A percentile compares a stretch with the other conserved stretches of the same genome.
Evolutionary conservation across 2,113 vertebrate species (phyloP).

Genomic region (Paramormyrops kingsleyae): DNA sequence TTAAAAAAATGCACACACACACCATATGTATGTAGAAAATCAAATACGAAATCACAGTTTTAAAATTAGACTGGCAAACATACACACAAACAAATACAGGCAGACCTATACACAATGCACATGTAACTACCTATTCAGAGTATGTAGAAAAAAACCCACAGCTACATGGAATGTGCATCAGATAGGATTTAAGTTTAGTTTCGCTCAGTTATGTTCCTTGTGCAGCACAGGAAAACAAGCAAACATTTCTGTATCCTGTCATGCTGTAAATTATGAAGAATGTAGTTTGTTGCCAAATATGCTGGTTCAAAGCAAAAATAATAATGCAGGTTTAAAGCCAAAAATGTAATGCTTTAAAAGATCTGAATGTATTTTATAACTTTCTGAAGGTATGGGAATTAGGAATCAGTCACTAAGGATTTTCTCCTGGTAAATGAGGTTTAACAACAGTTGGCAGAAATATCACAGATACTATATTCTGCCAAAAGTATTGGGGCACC

Average conservation of each 20-base stretch:
- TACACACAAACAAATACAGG: neutral
- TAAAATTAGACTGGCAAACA: neutral
- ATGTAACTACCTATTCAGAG: neutral
- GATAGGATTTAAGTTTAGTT: neutral
- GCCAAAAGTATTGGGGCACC: too few species aligned
- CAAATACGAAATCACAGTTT: neutral
- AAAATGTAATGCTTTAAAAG: neutral
- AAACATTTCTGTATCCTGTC: neutral
- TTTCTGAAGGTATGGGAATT: neutral
- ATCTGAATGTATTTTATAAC: neutral
- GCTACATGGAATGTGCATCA: neutral
- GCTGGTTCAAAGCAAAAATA: neutral
- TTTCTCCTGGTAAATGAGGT: neutral
- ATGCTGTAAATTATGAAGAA: neutral
- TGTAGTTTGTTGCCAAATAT: neutral
- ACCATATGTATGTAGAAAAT: neutral
- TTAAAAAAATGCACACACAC: neutral
- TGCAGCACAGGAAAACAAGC: neutral
- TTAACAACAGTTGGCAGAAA: neutral
- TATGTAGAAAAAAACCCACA: neutral
- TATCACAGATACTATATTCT: neutral
- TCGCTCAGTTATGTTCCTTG: neutral
- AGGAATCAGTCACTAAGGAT: neutral
- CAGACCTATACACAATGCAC: neutral
- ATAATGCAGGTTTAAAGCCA: neutral